These are phyloP conservation scores for Corythoichthys intestinalis DNA, from an alignment of 2,113 vertebrate genomes.

Conservation along the genomic window DNA sequence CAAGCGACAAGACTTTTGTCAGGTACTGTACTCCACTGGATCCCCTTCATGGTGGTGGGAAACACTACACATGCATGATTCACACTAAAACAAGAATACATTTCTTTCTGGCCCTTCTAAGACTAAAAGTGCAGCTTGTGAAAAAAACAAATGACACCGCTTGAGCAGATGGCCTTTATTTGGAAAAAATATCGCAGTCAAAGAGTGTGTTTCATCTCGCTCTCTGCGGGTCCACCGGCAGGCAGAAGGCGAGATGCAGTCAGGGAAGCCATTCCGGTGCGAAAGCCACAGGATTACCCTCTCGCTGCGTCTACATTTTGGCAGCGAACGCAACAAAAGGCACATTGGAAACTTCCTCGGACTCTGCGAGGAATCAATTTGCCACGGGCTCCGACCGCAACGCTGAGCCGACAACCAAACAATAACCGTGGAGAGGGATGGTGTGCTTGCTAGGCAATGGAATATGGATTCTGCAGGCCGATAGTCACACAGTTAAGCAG, in stretches of 20 bases:
- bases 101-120: not conserved
- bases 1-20: too few relatives aligned
- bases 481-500: slow-evolving; percentile 54
- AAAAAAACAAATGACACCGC: not conserved
- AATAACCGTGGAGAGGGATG: not conserved
- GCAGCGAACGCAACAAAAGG: slow-evolving; percentile 32
- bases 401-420: not conserved
- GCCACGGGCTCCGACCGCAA: slow-evolving; percentile 16
- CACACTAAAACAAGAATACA: not conserved
- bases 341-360: slow-evolving; percentile 50
- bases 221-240: slow-evolving; percentile 53
- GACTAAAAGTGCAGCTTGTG: not conserved
- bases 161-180: slow-evolving; percentile 29
- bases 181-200: slow-evolving; percentile 26
- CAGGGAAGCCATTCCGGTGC: slow-evolving; percentile 65
- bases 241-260: slow-evolving; percentile 66
- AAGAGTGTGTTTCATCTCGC: slow-evolving; percentile 35
- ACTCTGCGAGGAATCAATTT: slow-evolving; percentile 40
- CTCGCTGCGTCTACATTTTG: slow-evolving; percentile 48
- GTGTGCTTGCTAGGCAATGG: slow-evolving; percentile 25
- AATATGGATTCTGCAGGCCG: slow-evolving; percentile 19
- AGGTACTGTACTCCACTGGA: slow-evolving; percentile 4
- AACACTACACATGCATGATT: slow-evolving; percentile 27
- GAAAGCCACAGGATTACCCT: slow-evolving; percentile 63
- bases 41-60: slow-evolving; percentile 60